Evolutionary conservation across 2,113 vertebrate species (phyloP).

Genomic region (Phylloscopus trochiloides): DNA sequence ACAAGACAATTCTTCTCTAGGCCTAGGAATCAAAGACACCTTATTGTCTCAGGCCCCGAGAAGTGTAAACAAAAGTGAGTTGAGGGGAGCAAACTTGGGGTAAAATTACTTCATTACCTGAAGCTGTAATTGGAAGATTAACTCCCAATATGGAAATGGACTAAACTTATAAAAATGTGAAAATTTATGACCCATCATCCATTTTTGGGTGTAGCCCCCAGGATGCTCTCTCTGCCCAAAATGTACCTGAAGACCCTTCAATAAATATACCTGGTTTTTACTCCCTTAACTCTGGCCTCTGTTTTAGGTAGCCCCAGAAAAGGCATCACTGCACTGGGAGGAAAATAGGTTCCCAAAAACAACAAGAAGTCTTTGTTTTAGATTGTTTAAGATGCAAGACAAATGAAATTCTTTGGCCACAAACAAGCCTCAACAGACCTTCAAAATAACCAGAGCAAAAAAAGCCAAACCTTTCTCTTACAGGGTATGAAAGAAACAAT

Average conservation of each 20-base stretch:
- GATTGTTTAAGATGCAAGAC: background rate
- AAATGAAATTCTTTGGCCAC: background rate
- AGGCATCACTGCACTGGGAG: background rate
- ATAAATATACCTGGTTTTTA: background rate
- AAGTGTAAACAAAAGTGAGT: background rate
- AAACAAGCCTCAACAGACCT: background rate
- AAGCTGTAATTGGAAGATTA: background rate
- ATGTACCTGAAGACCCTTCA: background rate
- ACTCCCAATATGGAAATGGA: background rate
- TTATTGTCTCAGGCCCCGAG: rapidly evolving
- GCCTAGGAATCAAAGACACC: background rate
- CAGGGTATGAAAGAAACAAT: background rate
- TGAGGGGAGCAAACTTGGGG: background rate
- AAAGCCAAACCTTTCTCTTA: background rate
- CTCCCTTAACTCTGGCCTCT: background rate
- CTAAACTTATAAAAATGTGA: background rate
- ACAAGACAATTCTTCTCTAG: background rate
- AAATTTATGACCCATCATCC: rapidly evolving
- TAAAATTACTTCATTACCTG: background rate
- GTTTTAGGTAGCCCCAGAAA: background rate
- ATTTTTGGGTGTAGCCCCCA: background rate
- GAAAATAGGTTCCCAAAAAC: background rate
- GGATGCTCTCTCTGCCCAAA: background rate
- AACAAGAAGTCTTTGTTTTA: conserved; percentile 8
- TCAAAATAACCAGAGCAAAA: background rate